Evolutionary conservation across 2,797 vertebrate species (phyloP).

Genomic region (Stomatorhinus walkeri): DNA sequence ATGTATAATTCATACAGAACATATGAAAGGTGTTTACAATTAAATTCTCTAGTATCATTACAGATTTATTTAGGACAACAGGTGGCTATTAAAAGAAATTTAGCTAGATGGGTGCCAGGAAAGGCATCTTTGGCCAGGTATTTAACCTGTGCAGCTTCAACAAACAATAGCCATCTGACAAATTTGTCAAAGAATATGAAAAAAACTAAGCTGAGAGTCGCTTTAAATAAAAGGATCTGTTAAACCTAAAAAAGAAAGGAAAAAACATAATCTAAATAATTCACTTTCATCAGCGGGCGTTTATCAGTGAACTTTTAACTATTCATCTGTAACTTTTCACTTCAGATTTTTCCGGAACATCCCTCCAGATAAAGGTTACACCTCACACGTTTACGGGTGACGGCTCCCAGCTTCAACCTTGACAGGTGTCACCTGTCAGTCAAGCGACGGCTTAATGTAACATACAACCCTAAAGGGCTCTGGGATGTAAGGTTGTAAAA

Average conservation of each 20-base stretch:
- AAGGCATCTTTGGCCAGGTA: background rate
- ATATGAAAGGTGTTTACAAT: background rate
- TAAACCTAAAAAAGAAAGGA: background rate
- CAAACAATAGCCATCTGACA: background rate
- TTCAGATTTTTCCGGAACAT: background rate
- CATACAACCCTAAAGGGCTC: background rate
- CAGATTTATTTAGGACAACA: background rate
- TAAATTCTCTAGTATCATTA: background rate
- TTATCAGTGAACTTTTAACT: background rate
- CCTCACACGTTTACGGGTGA: background rate
- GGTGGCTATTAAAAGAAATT: background rate
- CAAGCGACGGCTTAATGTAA: background rate
- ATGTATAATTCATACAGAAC: background rate
- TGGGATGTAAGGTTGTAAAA: slow-evolving; percentile 14
- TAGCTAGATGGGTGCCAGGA: background rate
- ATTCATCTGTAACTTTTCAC: background rate
- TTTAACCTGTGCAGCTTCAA: background rate
- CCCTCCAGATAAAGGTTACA: background rate
- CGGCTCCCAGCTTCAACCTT: background rate
- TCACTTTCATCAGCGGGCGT: background rate
- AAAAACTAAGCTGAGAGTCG: background rate
- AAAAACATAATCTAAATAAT: background rate
- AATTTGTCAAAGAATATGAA: background rate
- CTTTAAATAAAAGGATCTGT: background rate
- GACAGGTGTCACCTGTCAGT: slow-evolving; percentile 13